Conservation (phyloP, 2,113 vertebrate genomes). For the Epinephelus moara region DNA sequence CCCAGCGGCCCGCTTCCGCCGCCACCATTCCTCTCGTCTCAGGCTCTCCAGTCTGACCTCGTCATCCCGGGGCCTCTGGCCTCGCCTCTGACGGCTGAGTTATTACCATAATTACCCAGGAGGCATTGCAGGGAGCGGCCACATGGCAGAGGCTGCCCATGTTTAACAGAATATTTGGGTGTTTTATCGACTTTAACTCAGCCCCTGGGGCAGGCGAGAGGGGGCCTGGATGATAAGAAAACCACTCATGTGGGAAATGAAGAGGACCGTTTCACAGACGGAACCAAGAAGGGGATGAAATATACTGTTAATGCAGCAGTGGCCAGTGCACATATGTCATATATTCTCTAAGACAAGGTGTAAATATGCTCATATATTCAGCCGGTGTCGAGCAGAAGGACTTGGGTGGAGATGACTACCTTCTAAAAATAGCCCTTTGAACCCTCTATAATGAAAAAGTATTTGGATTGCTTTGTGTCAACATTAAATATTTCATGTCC, state of each 20-base stretch:
- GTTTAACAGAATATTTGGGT: conserved; percentile 84
- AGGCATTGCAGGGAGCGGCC: conserved; percentile 74
- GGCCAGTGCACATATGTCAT: conserved; percentile 73
- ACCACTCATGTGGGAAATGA: conserved; percentile 82
- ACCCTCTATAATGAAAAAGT: conserved; percentile 26
- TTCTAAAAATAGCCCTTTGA: conserved; percentile 35
- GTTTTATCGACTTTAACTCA: conserved; percentile 83
- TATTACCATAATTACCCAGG: conserved; percentile 85
- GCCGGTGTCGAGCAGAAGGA: conserved; percentile 41
- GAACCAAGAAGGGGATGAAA: conserved; percentile 73
- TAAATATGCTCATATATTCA: conserved; percentile 81
- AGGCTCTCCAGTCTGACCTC: conserved; percentile 74
- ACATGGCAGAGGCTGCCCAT: conserved; percentile 74
- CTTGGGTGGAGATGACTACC: conserved; percentile 29
- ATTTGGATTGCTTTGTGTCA: conserved; percentile 36
- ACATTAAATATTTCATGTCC: conserved; percentile 38
- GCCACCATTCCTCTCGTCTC: conserved; percentile 44
- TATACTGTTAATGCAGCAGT: conserved; percentile 76
- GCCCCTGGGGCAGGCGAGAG: conserved; percentile 64
- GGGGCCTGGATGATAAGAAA: conserved; percentile 77
- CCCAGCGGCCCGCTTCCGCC: conserved; percentile 36
- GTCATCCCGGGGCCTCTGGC: conserved; percentile 76
- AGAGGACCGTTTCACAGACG: conserved; percentile 67
- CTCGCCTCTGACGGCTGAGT: conserved; percentile 81
- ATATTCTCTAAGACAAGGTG: conserved; percentile 71